Evolutionary conservation across 1,140 invertebrate species (phyloP).

Genomic region (Halotydeus destructor): DNA sequence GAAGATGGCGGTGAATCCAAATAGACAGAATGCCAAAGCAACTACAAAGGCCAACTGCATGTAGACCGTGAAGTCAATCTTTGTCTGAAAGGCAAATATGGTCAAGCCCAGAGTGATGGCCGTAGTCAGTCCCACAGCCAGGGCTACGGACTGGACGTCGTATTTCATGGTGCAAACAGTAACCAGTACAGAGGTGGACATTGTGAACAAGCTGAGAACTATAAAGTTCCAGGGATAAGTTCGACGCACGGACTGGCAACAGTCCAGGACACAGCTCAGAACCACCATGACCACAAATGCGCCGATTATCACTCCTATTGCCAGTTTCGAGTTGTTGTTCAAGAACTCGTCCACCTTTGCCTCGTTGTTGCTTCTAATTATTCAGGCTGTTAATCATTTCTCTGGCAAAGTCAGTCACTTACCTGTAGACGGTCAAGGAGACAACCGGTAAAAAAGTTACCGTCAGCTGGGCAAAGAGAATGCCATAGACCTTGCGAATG

Average conservation of each 20-base stretch:
- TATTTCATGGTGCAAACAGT: neutral
- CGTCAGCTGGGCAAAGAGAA: slow-evolving; percentile 3
- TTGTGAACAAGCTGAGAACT: slow-evolving; percentile 51
- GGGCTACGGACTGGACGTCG: neutral
- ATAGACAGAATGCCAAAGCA: slow-evolving; percentile 28
- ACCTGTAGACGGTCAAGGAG: too few relatives aligned
- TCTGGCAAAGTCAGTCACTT: too few relatives aligned
- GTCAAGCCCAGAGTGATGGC: slow-evolving; percentile 24
- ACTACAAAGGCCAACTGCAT: slow-evolving; percentile 30
- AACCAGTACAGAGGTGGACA: slow-evolving; percentile 12
- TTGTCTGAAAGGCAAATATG: slow-evolving; percentile 33
- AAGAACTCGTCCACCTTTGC: too few relatives aligned
- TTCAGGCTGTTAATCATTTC: too few relatives aligned
- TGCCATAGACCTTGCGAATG: slow-evolving; percentile 9
- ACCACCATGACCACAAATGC: slow-evolving; percentile 39
- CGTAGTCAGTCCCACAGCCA: slow-evolving; percentile 22
- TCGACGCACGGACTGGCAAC: slow-evolving; percentile 56
- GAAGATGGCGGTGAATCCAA: slow-evolving; percentile 27
- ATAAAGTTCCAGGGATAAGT: slow-evolving; percentile 69
- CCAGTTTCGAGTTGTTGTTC: too few relatives aligned
- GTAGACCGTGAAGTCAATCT: slow-evolving; percentile 37
- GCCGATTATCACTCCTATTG: too few relatives aligned
- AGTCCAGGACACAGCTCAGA: slow-evolving; percentile 55
- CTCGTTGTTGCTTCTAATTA: too few relatives aligned
- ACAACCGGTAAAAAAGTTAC: neutral